Evolutionary conservation across 1,140 invertebrate species (phyloP), one percentile per base, ranked within the genome.

Genomic region (Sitophilus oryzae): DNA sequence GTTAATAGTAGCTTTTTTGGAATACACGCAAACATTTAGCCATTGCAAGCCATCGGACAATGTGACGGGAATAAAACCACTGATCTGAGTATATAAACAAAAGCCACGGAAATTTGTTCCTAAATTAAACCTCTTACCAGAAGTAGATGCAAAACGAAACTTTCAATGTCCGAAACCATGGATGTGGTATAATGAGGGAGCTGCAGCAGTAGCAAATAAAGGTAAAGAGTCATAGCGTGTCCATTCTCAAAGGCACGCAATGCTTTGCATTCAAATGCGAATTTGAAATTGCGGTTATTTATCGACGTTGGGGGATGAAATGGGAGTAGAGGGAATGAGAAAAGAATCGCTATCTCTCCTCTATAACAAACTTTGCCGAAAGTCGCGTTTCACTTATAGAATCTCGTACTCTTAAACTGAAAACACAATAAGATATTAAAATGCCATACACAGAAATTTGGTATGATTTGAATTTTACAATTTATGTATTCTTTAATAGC

Each of bases 161-260:
- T 41, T 41, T 15, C 10, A 41, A 18, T 21, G 18, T 42, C 40
- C 16, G 15, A 2, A 18, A 42, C 40, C 1, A 42, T 42, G n/a
- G 40, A 42, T 42, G 40, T 42, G 15, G 40, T 19, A 42, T 42
- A 42, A 42, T 42, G 19, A 42, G 19, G 40, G n/a, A 42, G 40
- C 19, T 42, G 25, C 25, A 30, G 11, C 25, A 11, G 11, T 11
- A 11, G 25, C 25, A 30, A 30, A 30, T 19, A 42, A 38, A 38
- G 14, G 36, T 16, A n/a, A 38, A 38, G 8, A 38, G 6, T 16
- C 4, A 42, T 42, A 18, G 40, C 40, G 19, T 42, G 40, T 42
- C 18, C 10, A n/a, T 10, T 3, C 21, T 5, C 3, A 15, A 6
- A 18, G 19, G 21, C 40, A 42, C 19, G 40, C 40, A 21, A 42